Percentiles rank a stretch among this genome's conserved stretches.
phyloP scores from a whole-genome alignment of 2,797 vertebrate genomes.

The Hozukius guyotensis region DNA sequence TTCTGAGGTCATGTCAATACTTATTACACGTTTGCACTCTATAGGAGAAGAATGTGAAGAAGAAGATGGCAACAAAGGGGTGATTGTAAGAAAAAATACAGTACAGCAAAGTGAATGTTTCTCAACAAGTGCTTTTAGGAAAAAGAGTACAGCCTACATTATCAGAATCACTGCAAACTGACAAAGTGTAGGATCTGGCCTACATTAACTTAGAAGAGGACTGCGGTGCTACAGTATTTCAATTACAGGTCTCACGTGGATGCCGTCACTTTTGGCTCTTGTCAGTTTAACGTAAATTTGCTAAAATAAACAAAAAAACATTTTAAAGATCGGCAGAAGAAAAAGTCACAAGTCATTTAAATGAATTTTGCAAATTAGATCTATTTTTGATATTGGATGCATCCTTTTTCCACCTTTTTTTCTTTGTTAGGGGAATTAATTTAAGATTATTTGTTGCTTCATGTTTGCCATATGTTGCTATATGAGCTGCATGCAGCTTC shows the following conservation, averaged over 20 bases:
- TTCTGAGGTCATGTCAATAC: slow-evolving; percentile 23
- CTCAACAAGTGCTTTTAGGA: not conserved
- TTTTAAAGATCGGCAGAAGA: not conserved
- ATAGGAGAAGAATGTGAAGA: slow-evolving; percentile 28
- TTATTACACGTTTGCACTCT: slow-evolving; percentile 35
- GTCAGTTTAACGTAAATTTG: not conserved
- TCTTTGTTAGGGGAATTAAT: not conserved
- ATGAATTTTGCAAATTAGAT: not conserved
- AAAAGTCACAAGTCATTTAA: not conserved
- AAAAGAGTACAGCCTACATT: not conserved
- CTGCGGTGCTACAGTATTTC: not conserved
- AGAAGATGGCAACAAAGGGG: slow-evolving; percentile 7
- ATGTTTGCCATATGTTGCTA: slow-evolving; percentile 1
- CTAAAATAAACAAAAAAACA: not conserved
- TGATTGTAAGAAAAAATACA: not conserved
- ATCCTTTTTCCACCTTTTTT: not conserved
- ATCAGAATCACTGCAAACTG: not conserved
- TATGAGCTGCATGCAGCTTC: not conserved
- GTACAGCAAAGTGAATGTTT: not conserved
- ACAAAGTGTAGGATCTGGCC: not conserved
- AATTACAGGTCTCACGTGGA: not conserved
- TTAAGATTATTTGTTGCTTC: not conserved
- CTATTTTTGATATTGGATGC: not conserved
- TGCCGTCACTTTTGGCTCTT: not conserved
- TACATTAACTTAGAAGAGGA: not conserved